Evolutionary conservation across 2,797 vertebrate genomes (phyloP), one percentile per base, ranked within the genome.

Genomic region (Todus mexicanus): DNA sequence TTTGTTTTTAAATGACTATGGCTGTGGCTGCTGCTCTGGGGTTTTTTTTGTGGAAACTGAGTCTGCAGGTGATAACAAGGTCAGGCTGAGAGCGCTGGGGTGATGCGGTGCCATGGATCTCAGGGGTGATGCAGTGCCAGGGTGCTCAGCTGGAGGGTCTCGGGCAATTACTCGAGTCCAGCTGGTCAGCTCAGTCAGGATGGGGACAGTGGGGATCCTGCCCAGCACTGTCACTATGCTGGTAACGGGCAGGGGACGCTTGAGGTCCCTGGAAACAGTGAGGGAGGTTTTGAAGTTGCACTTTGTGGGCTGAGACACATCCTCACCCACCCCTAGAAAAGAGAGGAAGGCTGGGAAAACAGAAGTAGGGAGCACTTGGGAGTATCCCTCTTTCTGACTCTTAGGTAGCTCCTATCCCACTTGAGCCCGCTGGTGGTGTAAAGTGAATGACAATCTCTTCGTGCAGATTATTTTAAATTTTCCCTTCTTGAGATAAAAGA

Each of bases 1-100:
- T 20, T 25, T 42, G 10, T 13, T 11, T 29, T 15, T 16, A 7
- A 37, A 25, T 35, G 2, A 7, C 50, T 6, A 0, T 11, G 12
- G 6, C 31, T 7, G 56, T 11, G 27, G 47, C 60, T 64, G 61
- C 26, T 63, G 4, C 26, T 54, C 15, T 22, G n/a, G 31, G n/a
- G 33, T 48, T 26, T 45, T n/a, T 18, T 21, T 20, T 25, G 66
- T 2, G 29, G 69, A 51, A 63, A 6, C 0, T 11, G 4, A 35
- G 27, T 5, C 27, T 10, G n/a, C 16, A 3, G 73, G 19, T 31
- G 61, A 9, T 8, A 6, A 48, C 8, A 26, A 23, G 48, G 48
- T 40, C 50, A 21, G 26, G 51, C 43, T 57, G 8, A 5, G 73
- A 17, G 57, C 2, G 18, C 40, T 15, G 13, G 0, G 29, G 74